Percentiles rank a stretch among this genome's conserved stretches.
These are phyloP conservation scores for Bucco capensis DNA, from an alignment of 2,113 vertebrate species.

Conservation along the genomic window DNA sequence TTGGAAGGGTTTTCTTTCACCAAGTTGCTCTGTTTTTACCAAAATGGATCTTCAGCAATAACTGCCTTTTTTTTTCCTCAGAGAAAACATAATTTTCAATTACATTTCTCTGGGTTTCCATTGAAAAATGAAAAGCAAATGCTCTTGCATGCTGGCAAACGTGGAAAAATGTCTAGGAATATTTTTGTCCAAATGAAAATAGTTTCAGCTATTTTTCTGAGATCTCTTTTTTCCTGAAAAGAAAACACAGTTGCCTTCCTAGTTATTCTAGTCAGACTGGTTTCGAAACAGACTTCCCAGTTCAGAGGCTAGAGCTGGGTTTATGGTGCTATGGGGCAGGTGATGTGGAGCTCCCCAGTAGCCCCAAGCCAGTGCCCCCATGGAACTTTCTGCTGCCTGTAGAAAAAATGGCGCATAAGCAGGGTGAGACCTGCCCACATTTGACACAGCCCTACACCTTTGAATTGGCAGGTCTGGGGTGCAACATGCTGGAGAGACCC, in stretches of 20 bases:
- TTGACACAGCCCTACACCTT: not conserved
- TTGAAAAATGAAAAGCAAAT: conserved; percentile 66
- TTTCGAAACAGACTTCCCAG: conserved; percentile 49
- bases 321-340: not conserved
- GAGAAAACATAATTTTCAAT: conserved; percentile 43
- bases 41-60: conserved; percentile 20
- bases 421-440: not conserved
- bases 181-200: conserved; percentile 56
- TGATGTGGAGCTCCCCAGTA: not conserved
- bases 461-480: not conserved
- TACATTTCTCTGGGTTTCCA: conserved; percentile 46
- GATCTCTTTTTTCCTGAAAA: conserved; percentile 59
- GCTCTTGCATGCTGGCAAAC: not conserved
- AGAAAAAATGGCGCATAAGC: not conserved
- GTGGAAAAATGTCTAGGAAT: conserved; percentile 62
- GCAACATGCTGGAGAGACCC: too few species aligned
- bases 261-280: conserved; percentile 60
- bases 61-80: not conserved
- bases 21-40: conserved; percentile 14
- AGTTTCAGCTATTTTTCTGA: conserved; percentile 50
- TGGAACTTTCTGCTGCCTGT: accelerated
- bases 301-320: not conserved
- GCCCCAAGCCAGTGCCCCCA: accelerated
- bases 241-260: conserved; percentile 59
- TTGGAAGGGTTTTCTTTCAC: conserved; percentile 2